These are phyloP conservation scores for Hybognathus amarus DNA, from an alignment of 2,797 vertebrate genomes.

Conservation along the genomic window DNA sequence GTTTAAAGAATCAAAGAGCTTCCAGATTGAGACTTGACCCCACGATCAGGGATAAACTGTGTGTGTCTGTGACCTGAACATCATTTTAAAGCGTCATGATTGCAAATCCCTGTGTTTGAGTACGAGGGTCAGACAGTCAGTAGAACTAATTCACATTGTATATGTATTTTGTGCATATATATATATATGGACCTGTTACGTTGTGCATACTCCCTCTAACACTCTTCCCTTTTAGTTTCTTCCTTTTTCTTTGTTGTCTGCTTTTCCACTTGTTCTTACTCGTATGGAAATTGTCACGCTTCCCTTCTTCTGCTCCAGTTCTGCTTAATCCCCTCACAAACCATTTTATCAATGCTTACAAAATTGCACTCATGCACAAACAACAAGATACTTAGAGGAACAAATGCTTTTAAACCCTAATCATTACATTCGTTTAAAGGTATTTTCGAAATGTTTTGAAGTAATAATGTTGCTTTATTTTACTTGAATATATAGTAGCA, in stretches of 20 bases:
- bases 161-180: not conserved
- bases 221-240: slow-evolving; percentile 69
- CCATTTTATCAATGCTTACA: slow-evolving; percentile 82
- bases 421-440: slow-evolving; percentile 73
- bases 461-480: not conserved
- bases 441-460: slow-evolving; percentile 51
- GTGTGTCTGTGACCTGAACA: slow-evolving; percentile 12
- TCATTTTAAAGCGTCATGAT: slow-evolving; percentile 12
- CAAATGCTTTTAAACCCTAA: not conserved
- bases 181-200: too few species aligned
- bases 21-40: slow-evolving; percentile 73
- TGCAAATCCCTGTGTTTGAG: not conserved
- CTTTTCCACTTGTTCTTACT: slow-evolving; percentile 55
- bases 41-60: slow-evolving; percentile 70
- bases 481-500: not conserved
- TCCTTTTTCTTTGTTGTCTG: slow-evolving; percentile 68
- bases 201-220: slow-evolving; percentile 77
- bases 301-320: slow-evolving; percentile 79
- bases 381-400: slow-evolving; percentile 69
- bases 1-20: slow-evolving; percentile 77
- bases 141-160: not conserved
- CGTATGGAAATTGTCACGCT: slow-evolving; percentile 67
- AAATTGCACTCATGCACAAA: slow-evolving; percentile 71
- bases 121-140: not conserved
- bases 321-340: slow-evolving; percentile 81